Percentiles rank a stretch among this genome's conserved stretches.
Conservation (phyloP, 2,113 vertebrate genomes). For the Rhabdornis inornatus region DNA sequence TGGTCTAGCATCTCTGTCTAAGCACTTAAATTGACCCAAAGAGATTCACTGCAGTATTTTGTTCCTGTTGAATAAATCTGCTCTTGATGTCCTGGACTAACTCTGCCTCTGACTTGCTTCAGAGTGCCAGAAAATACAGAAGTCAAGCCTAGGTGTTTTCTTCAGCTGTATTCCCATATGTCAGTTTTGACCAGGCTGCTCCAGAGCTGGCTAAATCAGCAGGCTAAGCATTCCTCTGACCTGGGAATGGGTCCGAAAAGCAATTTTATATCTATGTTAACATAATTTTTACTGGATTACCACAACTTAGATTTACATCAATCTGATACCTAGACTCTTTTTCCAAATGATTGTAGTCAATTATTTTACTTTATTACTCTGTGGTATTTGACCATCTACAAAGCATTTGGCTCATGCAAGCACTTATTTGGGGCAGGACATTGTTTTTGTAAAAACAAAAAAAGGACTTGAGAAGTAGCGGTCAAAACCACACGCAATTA, state of each 20-base stretch:
- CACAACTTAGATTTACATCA: background rate
- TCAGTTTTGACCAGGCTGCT: slow-evolving; percentile 26
- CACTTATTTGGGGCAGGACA: background rate
- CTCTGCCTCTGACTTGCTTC: slow-evolving; percentile 7
- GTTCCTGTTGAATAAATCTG: background rate
- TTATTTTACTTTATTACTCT: background rate
- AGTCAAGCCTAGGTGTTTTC: slow-evolving; percentile 1
- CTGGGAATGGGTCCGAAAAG: background rate
- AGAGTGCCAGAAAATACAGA: slow-evolving; percentile 44
- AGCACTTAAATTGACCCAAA: background rate
- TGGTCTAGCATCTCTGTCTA: background rate
- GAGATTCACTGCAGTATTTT: background rate
- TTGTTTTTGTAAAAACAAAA: background rate
- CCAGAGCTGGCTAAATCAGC: slow-evolving; percentile 13
- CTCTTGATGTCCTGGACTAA: background rate
- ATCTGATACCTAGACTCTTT: background rate
- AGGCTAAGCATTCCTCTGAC: slow-evolving; percentile 13
- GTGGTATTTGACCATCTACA: background rate
- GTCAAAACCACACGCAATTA: background rate
- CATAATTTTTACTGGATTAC: background rate
- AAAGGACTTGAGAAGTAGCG: background rate
- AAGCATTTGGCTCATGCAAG: background rate
- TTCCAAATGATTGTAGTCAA: background rate
- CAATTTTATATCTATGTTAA: background rate
- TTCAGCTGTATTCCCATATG: slow-evolving; percentile 40